These are phyloP conservation scores for Microcebus murinus DNA, from an alignment of 2,113 vertebrate genomes.

Conservation along the genomic window DNA sequence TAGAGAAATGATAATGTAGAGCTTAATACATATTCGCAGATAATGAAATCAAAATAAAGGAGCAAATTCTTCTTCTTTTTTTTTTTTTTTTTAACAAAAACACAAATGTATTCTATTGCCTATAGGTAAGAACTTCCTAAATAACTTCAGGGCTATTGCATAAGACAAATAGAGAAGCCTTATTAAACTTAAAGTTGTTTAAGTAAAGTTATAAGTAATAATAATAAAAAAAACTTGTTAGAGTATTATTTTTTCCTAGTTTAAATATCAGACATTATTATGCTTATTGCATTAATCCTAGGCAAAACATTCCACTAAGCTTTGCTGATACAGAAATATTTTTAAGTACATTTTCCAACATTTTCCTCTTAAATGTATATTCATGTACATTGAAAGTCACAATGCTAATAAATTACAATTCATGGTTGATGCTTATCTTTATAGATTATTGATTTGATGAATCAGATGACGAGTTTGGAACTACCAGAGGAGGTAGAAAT, in stretches of 20 bases:
- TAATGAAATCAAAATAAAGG: slow-evolving; percentile 65
- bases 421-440: neutral
- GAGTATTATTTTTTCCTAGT: neutral
- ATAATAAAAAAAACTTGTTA: neutral
- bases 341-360: neutral
- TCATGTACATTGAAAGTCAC: neutral
- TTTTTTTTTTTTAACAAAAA: slow-evolving; percentile 59
- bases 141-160: neutral
- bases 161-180: neutral
- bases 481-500: neutral
- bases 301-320: neutral
- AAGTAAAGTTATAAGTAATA: neutral
- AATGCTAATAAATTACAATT: neutral
- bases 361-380: slow-evolving; percentile 1
- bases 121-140: neutral
- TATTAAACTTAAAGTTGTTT: neutral
- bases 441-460: neutral
- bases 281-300: neutral
- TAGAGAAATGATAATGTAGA: neutral
- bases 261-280: slow-evolving; percentile 32
- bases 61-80: neutral
- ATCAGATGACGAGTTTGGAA: neutral
- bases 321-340: slow-evolving; percentile 16
- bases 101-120: neutral
- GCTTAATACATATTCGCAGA: slow-evolving; percentile 61